phyloP scores from a whole-genome alignment of 2,888 invertebrate species.

The Drosophila sordidula region DNA sequence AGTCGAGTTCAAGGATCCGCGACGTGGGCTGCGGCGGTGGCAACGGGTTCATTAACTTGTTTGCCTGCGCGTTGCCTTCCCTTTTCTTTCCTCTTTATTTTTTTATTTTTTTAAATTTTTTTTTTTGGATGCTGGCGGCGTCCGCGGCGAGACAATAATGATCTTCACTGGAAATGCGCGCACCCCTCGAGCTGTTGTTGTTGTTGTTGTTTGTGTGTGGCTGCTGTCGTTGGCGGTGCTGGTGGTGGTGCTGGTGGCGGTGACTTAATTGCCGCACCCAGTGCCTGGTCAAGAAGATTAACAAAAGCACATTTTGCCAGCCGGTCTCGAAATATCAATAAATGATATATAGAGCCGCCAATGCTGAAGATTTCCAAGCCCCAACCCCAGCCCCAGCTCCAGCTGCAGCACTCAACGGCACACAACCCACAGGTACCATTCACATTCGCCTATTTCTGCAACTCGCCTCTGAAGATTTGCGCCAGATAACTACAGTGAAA shows the following conservation, averaged over 20 bases:
- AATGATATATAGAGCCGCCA: slow-evolving; percentile 4
- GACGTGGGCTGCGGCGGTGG: slow-evolving; percentile 37
- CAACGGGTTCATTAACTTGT: slow-evolving; percentile 79
- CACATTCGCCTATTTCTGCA: neutral
- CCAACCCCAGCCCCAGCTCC: neutral
- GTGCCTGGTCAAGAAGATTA: slow-evolving; percentile 62
- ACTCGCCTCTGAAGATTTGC: too few relatives aligned
- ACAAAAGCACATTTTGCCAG: slow-evolving; percentile 44
- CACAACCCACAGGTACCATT: too few relatives aligned
- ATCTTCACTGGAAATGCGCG: slow-evolving; percentile 73
- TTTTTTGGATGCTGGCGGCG: slow-evolving; percentile 55
- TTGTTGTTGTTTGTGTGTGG: slow-evolving; percentile 22
- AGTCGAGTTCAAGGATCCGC: slow-evolving; percentile 67
- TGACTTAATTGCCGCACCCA: slow-evolving; percentile 79
- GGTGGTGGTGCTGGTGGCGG: slow-evolving; percentile 38
- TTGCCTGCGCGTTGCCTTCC: slow-evolving; percentile 44
- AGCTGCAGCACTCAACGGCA: neutral
- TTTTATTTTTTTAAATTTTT: slow-evolving; percentile 17
- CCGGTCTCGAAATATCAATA: slow-evolving; percentile 22
- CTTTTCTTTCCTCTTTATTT: neutral
- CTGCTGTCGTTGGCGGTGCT: slow-evolving; percentile 9
- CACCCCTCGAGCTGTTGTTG: slow-evolving; percentile 22
- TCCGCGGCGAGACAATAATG: slow-evolving; percentile 76
- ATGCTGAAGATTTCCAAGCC: slow-evolving; percentile 7
- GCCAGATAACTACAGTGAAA: neutral